Evolutionary conservation across 2,797 vertebrate species (phyloP).

Genomic region (Valencia hispanica): DNA sequence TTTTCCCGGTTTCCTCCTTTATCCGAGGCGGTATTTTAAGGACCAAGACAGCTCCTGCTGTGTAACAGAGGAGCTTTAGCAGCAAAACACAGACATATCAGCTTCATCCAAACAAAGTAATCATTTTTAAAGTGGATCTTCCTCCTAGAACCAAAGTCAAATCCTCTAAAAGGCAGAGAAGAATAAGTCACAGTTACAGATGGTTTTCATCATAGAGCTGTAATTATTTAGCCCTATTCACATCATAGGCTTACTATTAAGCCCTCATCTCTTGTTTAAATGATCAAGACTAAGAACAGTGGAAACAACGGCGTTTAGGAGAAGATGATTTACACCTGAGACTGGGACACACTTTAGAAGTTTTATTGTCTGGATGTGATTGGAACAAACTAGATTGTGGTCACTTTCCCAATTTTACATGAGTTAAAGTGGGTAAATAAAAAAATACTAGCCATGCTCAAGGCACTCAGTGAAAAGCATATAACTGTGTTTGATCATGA

Average conservation of each 20-base stretch:
- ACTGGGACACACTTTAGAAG: constrained; percentile 15
- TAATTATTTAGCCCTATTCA: constrained; percentile 33
- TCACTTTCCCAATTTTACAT: constrained; percentile 13
- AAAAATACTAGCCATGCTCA: not conserved
- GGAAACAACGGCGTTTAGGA: constrained; percentile 32
- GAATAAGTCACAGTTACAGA: constrained; percentile 30
- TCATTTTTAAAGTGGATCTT: constrained; percentile 48
- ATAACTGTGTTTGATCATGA: constrained; percentile 34
- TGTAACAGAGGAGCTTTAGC: constrained; percentile 27
- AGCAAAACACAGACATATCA: constrained; percentile 28
- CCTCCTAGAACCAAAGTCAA: constrained; percentile 11
- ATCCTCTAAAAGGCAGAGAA: constrained; percentile 18
- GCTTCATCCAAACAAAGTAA: constrained; percentile 35
- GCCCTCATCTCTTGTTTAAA: constrained; percentile 24
- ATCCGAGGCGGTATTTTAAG: constrained; percentile 9
- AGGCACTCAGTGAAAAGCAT: constrained; percentile 2
- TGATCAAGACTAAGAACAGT: constrained; percentile 7
- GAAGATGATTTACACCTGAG: constrained; percentile 32
- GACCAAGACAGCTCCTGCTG: constrained; percentile 31
- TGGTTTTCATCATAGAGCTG: constrained; percentile 48
- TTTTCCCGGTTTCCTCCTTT: constrained; percentile 11
- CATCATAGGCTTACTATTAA: constrained; percentile 44
- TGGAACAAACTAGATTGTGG: constrained; percentile 9
- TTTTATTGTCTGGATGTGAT: constrained; percentile 36
- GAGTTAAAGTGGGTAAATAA: not conserved